Percentiles rank a stretch among this genome's conserved stretches.
phyloP scores from a whole-genome alignment of 1,140 invertebrate genomes.

The Anastrepha obliqua region DNA sequence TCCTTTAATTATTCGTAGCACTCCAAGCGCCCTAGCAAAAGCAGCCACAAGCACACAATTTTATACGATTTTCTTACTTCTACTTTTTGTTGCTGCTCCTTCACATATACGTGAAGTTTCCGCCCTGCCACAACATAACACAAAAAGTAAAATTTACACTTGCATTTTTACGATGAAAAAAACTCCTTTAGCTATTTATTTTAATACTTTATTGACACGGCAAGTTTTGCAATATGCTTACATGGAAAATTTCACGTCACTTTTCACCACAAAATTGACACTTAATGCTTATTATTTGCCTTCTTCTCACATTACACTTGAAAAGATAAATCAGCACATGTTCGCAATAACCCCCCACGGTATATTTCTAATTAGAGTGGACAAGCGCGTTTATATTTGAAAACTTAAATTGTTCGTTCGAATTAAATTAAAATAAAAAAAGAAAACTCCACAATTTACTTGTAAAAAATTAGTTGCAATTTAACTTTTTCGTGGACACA shows the following conservation, averaged over 20 bases:
- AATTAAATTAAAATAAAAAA: constrained; percentile 1
- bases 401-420: constrained; percentile 44
- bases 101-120: background rate
- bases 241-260: constrained; percentile 20
- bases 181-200: background rate
- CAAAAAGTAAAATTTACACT: background rate
- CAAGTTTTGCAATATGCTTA: constrained; percentile 35
- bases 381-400: constrained; percentile 11
- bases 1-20: constrained; percentile 13
- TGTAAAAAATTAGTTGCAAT: constrained; percentile 28
- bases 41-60: background rate
- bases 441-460: constrained; percentile 44
- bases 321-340: background rate
- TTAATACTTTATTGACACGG: background rate
- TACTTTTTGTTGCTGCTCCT: background rate
- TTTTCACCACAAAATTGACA: constrained; percentile 20
- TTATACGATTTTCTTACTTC: background rate
- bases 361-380: background rate
- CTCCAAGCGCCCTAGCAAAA: background rate
- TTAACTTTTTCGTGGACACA: constrained; percentile 14
- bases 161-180: background rate
- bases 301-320: constrained; percentile 14
- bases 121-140: constrained; percentile 22
- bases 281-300: background rate
- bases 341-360: background rate